Evolutionary conservation across 2,113 vertebrate genomes (phyloP), one percentile per base, ranked within the genome.

Genomic region (Zosterops japonicus): DNA sequence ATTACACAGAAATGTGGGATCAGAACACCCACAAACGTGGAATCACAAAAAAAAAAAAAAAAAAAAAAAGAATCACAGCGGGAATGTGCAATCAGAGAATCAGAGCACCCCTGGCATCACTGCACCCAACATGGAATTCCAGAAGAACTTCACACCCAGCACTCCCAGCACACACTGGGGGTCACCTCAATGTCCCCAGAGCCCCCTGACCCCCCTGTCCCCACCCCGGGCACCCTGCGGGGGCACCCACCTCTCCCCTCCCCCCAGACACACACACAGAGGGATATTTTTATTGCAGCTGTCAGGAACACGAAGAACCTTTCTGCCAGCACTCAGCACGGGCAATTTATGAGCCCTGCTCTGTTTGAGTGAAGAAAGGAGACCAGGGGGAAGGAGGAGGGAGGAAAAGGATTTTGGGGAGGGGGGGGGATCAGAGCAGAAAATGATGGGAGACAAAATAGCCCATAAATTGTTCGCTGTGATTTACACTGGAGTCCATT

Each of bases 401-500:
- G 36, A 36, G 36, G 36, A 36, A 36, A 36, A 36, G 36, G 36
- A 36, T 36, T 36, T 36, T 36, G 9, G 9, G 19, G 14, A 23
- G 4, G 59, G 3, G 46, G 12, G 6, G 59, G 94, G 78, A 85
- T 87, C 69, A 55, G 87, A 87, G 76, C 63, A 93, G 94, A 36
- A 90, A 93, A 94, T 90, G 96, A 81, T 85, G 87, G 94, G 87
- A 91, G 96, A 92, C 93, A 86, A 96, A 92, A 78, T n/a, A 92
- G 95, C 92, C 96, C 91, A 95, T 95, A 95, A 94, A 97, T 76
- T 93, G 95, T 85, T 85, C 9, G 44, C 67, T 78, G 12, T 91
- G 95, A 96, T 97, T 98, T 96, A 97, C 88, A 89, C 60, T 60
- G 96, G 53, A 90, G 87, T 95, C 94, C 93, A 63, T 92, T 77